Conservation (phyloP, 2,797 vertebrate genomes). For the Caiman crocodilus region DNA sequence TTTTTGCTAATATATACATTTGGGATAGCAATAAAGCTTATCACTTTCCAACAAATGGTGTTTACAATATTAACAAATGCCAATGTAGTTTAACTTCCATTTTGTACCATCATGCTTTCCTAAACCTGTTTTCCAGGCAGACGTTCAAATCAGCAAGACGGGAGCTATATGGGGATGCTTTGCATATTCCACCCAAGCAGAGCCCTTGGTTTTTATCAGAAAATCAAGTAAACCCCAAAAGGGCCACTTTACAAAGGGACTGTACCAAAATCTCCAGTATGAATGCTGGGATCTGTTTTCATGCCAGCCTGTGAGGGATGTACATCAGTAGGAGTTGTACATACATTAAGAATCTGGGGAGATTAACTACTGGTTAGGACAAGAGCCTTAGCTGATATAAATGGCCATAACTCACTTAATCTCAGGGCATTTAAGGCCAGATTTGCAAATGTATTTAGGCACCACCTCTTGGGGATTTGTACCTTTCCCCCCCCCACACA, state of each 20-base stretch:
- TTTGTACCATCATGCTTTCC: constrained; percentile 48
- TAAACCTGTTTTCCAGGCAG: constrained; percentile 67
- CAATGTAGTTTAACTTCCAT: constrained; percentile 73
- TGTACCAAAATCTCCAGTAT: background rate
- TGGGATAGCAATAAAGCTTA: constrained; percentile 79
- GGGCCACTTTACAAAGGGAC: background rate
- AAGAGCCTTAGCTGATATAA: background rate
- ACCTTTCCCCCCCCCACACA: background rate
- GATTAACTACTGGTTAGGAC: background rate
- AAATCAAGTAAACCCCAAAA: background rate
- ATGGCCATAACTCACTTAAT: background rate
- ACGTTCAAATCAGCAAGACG: constrained; percentile 43
- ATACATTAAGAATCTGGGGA: background rate
- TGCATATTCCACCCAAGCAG: background rate
- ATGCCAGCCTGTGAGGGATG: background rate
- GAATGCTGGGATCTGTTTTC: background rate
- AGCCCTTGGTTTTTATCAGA: fast-evolving
- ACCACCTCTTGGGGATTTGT: background rate
- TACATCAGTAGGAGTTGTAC: background rate
- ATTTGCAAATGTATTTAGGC: background rate
- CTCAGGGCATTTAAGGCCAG: background rate
- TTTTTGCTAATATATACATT: constrained; percentile 79
- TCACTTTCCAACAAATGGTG: constrained; percentile 80
- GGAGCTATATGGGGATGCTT: constrained; percentile 9
- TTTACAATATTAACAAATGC: constrained; percentile 83